Evolutionary conservation across 2,888 invertebrate genomes (phyloP).

Genomic region (Ichneumoninae sp.): DNA sequence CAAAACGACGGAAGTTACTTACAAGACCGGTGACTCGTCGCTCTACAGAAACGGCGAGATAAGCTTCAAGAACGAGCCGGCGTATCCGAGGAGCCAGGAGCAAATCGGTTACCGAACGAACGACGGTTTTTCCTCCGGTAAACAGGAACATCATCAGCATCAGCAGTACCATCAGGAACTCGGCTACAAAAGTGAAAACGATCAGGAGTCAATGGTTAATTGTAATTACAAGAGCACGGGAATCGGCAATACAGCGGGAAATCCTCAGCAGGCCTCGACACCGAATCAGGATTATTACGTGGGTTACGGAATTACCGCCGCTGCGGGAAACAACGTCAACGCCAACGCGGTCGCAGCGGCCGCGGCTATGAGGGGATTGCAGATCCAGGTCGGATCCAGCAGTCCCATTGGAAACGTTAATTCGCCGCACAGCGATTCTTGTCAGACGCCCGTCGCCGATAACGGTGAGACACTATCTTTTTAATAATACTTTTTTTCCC

Average conservation of each 20-base stretch:
- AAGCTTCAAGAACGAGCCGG: conserved; percentile 80
- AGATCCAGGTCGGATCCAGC: conserved; percentile 74
- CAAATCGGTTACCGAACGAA: conserved; percentile 70
- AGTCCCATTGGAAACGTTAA: conserved; percentile 76
- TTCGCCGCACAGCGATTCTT: conserved; percentile 76
- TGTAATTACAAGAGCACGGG: conserved; percentile 70
- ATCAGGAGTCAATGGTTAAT: conserved; percentile 70
- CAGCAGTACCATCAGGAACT: conserved; percentile 74
- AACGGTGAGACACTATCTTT: conserved; percentile 75
- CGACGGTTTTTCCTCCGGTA: conserved; percentile 72
- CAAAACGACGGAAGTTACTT: conserved; percentile 83
- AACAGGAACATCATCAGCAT: conserved; percentile 74
- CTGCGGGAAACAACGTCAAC: conserved; percentile 71
- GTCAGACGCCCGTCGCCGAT: conserved; percentile 79
- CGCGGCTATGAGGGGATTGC: conserved; percentile 76
- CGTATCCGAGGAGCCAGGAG: conserved; percentile 75
- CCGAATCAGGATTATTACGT: conserved; percentile 78
- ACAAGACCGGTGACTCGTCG: conserved; percentile 81
- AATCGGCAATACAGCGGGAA: conserved; percentile 19
- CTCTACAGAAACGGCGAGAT: conserved; percentile 81
- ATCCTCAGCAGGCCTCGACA: conserved; percentile 42
- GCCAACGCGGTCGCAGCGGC: conserved; percentile 72
- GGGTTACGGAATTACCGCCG: conserved; percentile 75
- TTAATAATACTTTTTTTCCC: background rate
- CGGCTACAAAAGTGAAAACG: conserved; percentile 73